Evolutionary conservation across 92 coral and sea anemone genomes (phyloP).

Genomic region (Zoanthus sociatus): DNA sequence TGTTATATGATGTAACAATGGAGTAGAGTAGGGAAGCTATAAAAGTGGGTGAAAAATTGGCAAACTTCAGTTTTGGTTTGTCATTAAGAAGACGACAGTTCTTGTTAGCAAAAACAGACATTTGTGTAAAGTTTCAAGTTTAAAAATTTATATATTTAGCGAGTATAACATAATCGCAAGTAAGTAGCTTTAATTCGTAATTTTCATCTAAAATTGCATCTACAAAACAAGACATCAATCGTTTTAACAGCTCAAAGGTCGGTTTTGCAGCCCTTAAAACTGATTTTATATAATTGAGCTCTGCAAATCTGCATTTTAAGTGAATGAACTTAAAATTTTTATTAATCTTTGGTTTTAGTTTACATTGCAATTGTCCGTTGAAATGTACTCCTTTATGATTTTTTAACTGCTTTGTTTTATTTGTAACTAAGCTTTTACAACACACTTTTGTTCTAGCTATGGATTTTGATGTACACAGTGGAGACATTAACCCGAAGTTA

Average conservation of each 20-base stretch:
- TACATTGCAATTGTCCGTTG: background rate
- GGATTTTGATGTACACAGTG: background rate
- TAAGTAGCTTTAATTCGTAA: background rate
- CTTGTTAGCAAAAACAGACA: background rate
- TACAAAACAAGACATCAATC: no score
- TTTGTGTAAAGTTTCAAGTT: background rate
- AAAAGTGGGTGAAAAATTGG: background rate
- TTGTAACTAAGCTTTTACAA: background rate
- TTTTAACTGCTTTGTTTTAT: background rate
- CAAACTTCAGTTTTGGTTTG: background rate
- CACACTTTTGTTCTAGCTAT: background rate
- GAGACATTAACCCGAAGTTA: background rate
- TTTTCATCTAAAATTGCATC: background rate
- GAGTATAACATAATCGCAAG: background rate
- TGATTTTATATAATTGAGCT: background rate
- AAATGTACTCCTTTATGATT: background rate
- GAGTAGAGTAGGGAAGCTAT: background rate
- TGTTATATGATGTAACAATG: slow-evolving; percentile 1
- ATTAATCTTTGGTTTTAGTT: background rate
- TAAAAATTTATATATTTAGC: background rate
- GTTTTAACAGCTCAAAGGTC: background rate
- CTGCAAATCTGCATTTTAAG: background rate
- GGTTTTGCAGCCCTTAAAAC: no score
- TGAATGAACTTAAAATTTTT: background rate
- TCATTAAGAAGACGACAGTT: background rate